phyloP scores from a whole-genome alignment of 2,113 vertebrate genomes.

The Nothocercus julius region DNA sequence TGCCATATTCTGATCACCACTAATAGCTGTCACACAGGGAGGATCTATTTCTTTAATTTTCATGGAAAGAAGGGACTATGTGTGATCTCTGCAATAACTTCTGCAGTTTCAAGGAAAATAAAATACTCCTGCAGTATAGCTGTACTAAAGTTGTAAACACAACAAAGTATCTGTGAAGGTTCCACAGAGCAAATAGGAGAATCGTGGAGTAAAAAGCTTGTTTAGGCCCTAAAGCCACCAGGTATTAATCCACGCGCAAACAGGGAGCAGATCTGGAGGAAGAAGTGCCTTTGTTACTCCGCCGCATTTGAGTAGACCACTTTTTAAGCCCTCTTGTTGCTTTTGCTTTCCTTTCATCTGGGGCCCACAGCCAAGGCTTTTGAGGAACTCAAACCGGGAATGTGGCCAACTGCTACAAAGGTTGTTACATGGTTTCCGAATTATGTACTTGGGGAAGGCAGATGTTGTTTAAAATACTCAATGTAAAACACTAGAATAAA shows the following conservation, averaged over 20 bases:
- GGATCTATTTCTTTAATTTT: background rate
- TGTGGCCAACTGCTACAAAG: conserved; percentile 58
- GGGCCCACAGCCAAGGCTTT: conserved; percentile 56
- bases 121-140: background rate
- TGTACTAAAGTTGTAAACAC: background rate
- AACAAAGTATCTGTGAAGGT: background rate
- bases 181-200: background rate
- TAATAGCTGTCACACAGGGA: background rate
- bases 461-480: conserved; percentile 51
- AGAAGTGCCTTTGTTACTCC: background rate
- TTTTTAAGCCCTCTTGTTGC: conserved; percentile 31
- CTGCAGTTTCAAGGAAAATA: background rate
- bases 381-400: conserved; percentile 63
- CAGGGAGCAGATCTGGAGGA: background rate
- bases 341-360: conserved; percentile 63
- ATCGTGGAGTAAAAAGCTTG: background rate
- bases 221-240: background rate
- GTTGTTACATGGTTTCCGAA: conserved; percentile 55
- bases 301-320: background rate
- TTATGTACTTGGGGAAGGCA: conserved; percentile 53
- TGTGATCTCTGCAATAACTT: background rate
- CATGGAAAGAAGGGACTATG: background rate
- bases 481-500: conserved; percentile 34
- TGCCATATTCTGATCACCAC: background rate
- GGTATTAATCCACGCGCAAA: background rate